Evolutionary conservation across 2,888 invertebrate species (phyloP), one percentile per base, ranked within the genome.

Genomic region (Lochmaea capreae): DNA sequence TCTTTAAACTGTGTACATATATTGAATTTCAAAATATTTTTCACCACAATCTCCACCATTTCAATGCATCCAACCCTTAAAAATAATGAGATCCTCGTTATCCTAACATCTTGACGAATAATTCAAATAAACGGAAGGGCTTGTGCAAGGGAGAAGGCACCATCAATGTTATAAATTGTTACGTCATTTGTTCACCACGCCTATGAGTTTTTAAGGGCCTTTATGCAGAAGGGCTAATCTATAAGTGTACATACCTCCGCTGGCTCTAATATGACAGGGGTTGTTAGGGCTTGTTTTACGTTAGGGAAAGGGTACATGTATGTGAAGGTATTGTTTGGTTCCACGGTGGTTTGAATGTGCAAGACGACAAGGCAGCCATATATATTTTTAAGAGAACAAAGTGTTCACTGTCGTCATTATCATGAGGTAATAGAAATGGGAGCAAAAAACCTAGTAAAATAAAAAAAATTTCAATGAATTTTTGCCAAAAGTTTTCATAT

Each of bases 181-280:
- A 76, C 65, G 72, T 77, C 78, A 75, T 78, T 78, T 79, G 78
- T 77, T 76, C 77, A 77, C 77, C 78, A 78, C 78, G 78, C 78
- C 78, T 78, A 73, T 75, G 72, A 68, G 72, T 78, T 78, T 76
- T 78, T 72, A 76, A 78, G 77, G 75, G 73, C 75, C 77, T 76
- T 65, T 68, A 61, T 58, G 59, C 71, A 67, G 8, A 68, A 66
- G 70, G 65, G 72, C 71, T 75, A 75, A 75, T 73, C 70, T 75
- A 65, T 67, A 73, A 67, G 73, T 73, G 67, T 67, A 73, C 73
- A 75, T 75, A 73, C 75, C 72, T 65, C 73, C 67, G 70, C 72
- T 39, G 67, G 69, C 58, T 26, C 52, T 39, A 46, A 52, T 52
- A 33, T 22, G 16, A 62, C 52, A 62, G 62, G 62, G 62, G 62